Conservation (phyloP, 2,888 invertebrate species). For the Campoplex nolae region DNA sequence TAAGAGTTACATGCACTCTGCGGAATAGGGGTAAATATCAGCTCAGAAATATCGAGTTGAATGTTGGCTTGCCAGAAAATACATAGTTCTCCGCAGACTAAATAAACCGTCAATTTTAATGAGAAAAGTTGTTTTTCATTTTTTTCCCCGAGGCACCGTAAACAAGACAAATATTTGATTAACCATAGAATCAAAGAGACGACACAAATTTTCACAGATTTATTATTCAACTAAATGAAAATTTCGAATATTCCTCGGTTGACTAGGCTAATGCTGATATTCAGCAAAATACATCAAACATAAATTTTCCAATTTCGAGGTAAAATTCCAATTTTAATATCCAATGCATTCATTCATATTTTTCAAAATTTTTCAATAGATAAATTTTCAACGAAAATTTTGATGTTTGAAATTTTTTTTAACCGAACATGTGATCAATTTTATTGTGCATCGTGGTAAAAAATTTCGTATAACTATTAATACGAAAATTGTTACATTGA, state of each 20-base stretch:
- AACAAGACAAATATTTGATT: background rate
- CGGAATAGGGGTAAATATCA: background rate
- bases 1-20: background rate
- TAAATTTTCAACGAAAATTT: background rate
- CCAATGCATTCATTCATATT: too few species aligned
- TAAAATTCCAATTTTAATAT: background rate
- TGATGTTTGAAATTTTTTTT: background rate
- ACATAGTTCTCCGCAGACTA: too few species aligned
- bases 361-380: too few species aligned
- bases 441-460: background rate
- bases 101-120: too few species aligned
- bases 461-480: background rate
- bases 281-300: background rate
- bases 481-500: background rate
- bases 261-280: background rate
- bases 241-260: background rate
- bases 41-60: background rate
- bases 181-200: background rate
- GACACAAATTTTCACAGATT: background rate
- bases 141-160: background rate
- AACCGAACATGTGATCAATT: background rate
- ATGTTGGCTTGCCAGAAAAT: too few species aligned
- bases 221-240: background rate
- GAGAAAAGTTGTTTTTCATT: too few species aligned
- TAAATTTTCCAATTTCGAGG: background rate